Percentiles rank a stretch among this genome's conserved stretches.
phyloP scores from a whole-genome alignment of 2,113 vertebrate species.

The Stomatorhinus ivindoensis region DNA sequence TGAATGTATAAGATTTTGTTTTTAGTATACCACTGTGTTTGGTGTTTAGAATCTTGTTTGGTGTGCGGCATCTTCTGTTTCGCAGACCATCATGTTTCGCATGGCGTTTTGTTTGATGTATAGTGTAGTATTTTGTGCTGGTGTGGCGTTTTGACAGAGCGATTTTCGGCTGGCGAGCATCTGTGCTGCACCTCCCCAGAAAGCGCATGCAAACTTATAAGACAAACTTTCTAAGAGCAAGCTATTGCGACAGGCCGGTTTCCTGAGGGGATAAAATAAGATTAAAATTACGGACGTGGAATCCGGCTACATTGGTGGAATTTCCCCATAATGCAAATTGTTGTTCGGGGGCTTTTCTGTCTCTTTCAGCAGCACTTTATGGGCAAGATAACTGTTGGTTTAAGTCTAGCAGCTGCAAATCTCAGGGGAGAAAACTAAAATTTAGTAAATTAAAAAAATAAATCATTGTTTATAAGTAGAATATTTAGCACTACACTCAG shows the following conservation, averaged over 20 bases:
- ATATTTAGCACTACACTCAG: neutral
- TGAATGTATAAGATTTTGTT: neutral
- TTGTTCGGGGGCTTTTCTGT: neutral
- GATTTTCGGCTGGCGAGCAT: neutral
- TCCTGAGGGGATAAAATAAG: neutral
- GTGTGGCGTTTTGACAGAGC: neutral
- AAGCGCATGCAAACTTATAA: neutral
- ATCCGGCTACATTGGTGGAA: neutral
- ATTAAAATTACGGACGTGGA: neutral
- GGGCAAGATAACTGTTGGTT: neutral
- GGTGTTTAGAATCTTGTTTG: neutral
- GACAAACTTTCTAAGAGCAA: neutral
- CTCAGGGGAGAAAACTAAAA: neutral
- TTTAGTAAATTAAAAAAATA: neutral
- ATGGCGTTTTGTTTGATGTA: neutral
- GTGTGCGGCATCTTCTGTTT: neutral
- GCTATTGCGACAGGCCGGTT: neutral
- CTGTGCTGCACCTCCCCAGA: neutral
- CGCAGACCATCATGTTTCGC: neutral
- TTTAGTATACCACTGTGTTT: neutral
- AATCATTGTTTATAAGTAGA: neutral
- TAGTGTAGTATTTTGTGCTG: neutral
- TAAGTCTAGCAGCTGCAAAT: neutral
- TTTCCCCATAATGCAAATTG: neutral
- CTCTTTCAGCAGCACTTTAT: neutral